Conservation (phyloP, 2,888 invertebrate species). For the Erannis defoliaria region DNA sequence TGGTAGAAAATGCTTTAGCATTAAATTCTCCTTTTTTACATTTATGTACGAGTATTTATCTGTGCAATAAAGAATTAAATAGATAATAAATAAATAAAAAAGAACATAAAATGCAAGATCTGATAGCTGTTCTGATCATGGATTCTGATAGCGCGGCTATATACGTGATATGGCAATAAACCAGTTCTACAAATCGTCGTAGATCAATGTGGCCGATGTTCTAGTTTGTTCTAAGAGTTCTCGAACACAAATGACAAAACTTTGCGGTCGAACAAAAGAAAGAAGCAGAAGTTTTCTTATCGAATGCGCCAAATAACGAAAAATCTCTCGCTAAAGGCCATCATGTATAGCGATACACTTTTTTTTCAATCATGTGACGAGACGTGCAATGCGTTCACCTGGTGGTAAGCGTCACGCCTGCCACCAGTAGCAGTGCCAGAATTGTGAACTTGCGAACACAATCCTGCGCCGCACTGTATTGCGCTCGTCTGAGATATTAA, state of each 20-base stretch:
- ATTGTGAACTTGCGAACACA: too few relatives aligned
- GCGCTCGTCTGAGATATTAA: too few relatives aligned
- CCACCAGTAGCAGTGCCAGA: too few relatives aligned
- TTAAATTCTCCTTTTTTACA: too few relatives aligned
- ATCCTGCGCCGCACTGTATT: too few relatives aligned
- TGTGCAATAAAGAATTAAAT: too few relatives aligned
- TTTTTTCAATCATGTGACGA: slow-evolving; percentile 53
- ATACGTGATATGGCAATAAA: not conserved
- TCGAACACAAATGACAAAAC: slow-evolving; percentile 20
- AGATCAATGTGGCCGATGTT: slow-evolving; percentile 3
- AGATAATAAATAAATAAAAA: too few relatives aligned
- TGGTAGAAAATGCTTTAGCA: too few relatives aligned
- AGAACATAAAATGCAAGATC: too few relatives aligned
- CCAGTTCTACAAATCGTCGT: not conserved
- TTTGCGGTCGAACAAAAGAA: slow-evolving; percentile 20
- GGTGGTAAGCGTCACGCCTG: too few relatives aligned
- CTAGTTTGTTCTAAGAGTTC: slow-evolving; percentile 14
- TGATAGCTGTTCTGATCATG: not conserved
- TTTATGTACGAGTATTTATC: too few relatives aligned
- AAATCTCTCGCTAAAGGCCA: slow-evolving; percentile 37
- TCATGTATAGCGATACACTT: slow-evolving; percentile 52
- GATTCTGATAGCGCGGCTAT: not conserved
- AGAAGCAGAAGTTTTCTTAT: slow-evolving; percentile 18
- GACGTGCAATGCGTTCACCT: too few relatives aligned
- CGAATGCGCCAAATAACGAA: slow-evolving; percentile 14